phyloP scores from a whole-genome alignment of 1,140 invertebrate genomes.

The Aricia agestis region DNA sequence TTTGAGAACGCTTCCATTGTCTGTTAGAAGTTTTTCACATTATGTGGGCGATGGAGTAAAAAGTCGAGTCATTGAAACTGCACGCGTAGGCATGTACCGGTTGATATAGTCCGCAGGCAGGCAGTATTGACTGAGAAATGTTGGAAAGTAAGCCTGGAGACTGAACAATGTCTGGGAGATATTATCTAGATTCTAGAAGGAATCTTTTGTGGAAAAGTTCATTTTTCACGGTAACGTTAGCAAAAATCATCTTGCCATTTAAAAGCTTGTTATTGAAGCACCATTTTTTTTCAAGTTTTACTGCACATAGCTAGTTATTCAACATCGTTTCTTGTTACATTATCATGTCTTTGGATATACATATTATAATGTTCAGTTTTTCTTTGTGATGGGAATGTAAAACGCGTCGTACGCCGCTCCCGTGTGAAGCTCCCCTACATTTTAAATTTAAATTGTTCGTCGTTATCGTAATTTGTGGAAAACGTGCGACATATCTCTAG shows the following conservation, averaged over 20 bases:
- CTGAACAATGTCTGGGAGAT: too few species aligned
- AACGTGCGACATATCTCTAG: background rate
- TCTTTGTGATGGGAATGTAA: background rate
- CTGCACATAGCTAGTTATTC: too few species aligned
- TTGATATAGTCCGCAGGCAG: background rate
- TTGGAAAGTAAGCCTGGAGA: too few species aligned
- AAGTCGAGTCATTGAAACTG: background rate
- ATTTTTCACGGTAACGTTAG: too few species aligned
- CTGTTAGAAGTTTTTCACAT: background rate
- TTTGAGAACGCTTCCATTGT: background rate
- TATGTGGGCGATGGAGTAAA: background rate
- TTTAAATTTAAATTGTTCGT: background rate
- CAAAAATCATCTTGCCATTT: too few species aligned
- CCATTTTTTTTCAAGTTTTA: too few species aligned
- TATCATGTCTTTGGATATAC: too few species aligned
- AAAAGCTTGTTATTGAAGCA: too few species aligned
- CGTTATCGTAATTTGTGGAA: constrained; percentile 2
- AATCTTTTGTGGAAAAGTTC: too few species aligned
- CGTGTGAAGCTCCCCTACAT: background rate
- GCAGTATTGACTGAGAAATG: background rate
- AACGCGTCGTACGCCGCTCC: background rate
- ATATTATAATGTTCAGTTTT: too few species aligned
- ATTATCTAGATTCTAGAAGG: too few species aligned
- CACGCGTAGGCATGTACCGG: background rate
- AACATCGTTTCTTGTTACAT: too few species aligned